A percentile compares a stretch with the other conserved stretches of the same genome.
These are phyloP conservation scores for Pristionchus mayeri DNA, from an alignment of 2,888 invertebrate species.

Conservation along the genomic window DNA sequence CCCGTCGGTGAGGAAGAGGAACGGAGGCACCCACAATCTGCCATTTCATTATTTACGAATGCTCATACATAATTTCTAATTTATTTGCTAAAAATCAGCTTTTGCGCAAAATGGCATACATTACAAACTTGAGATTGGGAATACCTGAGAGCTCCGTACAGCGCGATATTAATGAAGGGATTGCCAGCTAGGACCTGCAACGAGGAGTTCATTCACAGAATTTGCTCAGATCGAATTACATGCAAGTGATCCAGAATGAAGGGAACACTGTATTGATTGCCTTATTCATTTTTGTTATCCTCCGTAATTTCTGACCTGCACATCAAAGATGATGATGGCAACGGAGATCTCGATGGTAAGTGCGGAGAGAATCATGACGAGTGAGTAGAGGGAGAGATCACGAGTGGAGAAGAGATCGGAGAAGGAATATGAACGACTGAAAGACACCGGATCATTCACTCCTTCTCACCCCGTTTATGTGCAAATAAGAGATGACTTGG, in stretches of 20 bases:
- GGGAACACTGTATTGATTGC: too few relatives aligned
- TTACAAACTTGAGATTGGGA: too few relatives aligned
- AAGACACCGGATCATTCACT: background rate
- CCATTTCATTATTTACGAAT: too few relatives aligned
- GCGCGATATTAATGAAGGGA: constrained; percentile 64
- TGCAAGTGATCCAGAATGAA: too few relatives aligned
- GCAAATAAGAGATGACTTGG: background rate
- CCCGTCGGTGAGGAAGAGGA: constrained; percentile 59
- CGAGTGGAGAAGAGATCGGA: constrained; percentile 57
- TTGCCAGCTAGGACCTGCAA: constrained; percentile 57
- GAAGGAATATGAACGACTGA: constrained; percentile 55
- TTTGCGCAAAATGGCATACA: background rate
- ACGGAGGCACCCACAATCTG: constrained; percentile 63
- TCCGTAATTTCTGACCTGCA: constrained; percentile 54
- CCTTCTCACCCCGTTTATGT: too few relatives aligned
- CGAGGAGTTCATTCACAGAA: too few relatives aligned
- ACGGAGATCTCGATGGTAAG: constrained; percentile 60
- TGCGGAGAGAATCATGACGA: constrained; percentile 62
- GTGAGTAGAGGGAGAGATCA: constrained; percentile 58
- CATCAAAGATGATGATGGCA: constrained; percentile 62
- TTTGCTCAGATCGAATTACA: too few relatives aligned
- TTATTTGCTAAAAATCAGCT: background rate
- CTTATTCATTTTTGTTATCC: too few relatives aligned
- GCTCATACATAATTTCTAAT: background rate
- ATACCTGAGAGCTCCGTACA: constrained; percentile 57